Evolutionary conservation across 2,888 invertebrate species (phyloP).

Genomic region (Zygaena filipendulae): DNA sequence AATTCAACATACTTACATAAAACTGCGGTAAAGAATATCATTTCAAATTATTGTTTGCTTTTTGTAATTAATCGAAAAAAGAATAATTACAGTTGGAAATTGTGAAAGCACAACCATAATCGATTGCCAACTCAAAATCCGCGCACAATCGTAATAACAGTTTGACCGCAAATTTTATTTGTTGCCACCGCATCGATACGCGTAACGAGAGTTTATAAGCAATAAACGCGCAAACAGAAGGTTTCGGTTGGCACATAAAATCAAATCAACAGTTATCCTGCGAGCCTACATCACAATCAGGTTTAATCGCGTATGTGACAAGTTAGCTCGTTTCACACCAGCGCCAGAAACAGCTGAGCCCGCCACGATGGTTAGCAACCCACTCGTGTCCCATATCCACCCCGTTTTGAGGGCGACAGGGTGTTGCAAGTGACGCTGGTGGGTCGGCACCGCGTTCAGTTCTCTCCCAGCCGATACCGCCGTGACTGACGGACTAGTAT

Average conservation of each 20-base stretch:
- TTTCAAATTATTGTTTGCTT: constrained; percentile 16
- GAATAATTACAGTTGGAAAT: constrained; percentile 25
- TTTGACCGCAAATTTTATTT: constrained; percentile 56
- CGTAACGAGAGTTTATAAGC: constrained; percentile 65
- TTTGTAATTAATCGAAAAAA: too few relatives aligned
- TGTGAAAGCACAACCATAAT: constrained; percentile 37
- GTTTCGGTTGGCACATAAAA: constrained; percentile 64
- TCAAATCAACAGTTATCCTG: constrained; percentile 69
- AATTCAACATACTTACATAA: constrained; percentile 6
- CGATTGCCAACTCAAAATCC: constrained; percentile 39
- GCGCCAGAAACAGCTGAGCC: constrained; percentile 19
- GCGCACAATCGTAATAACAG: constrained; percentile 54
- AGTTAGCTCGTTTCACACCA: constrained; percentile 43
- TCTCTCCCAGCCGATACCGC: constrained; percentile 63
- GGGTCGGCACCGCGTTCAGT: constrained; percentile 39
- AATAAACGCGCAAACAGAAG: constrained; percentile 64
- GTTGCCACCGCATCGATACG: constrained; percentile 53
- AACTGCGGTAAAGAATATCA: neutral
- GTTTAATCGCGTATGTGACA: constrained; percentile 67
- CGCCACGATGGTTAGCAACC: constrained; percentile 10
- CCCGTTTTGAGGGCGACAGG: constrained; percentile 20
- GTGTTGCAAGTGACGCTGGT: constrained; percentile 27
- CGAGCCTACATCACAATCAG: constrained; percentile 67
- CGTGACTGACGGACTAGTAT: constrained; percentile 79
- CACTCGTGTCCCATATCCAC: constrained; percentile 2